Evolutionary conservation across 2,113 vertebrate genomes (phyloP), one percentile per base, ranked within the genome.

Genomic region (Rutilus rutilus): DNA sequence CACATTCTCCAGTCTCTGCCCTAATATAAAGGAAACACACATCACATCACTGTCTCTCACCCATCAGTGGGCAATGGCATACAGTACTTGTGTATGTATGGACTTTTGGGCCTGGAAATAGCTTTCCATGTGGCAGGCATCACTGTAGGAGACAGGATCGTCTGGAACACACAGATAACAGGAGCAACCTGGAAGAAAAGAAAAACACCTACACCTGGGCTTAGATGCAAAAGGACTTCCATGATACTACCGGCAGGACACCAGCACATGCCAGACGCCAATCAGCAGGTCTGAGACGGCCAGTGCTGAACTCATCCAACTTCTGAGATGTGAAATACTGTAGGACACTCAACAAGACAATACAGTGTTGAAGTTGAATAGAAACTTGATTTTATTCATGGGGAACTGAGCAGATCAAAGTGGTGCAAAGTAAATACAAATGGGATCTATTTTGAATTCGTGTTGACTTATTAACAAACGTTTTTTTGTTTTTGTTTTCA

Each of bases 131-230:
- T 52, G 79, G 39, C 59, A 65, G 73, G 5, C 23, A 36, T 67
- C 62, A 39, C 59, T 69, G 74, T 39, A 39, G 47, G 19, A 9
- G n/a, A 33, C 60, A 54, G 23, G 75, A 78, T 50, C 50, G 57
- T 87, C 91, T 93, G 91, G 85, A 4, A 33, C 87, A 23, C 85
- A 47, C 85, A 88, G 91, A 93, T 93, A 92, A 93, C 89, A 88
- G 78, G 78, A 80, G 52, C 77, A 79, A 86, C 85, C 82, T 78
- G 47, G 33, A 57, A 80, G 76, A 75, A 45, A 85, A n/a, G 21
- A 75, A 59, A 73, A 87, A 57, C 65, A 23, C 57, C 62, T 47
- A 78, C 33, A 73, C 65, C 62, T 23, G 52, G 71, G 36, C 77
- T 30, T 36, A 47, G 36, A 73, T 5, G 39, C 82, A 45, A 27